These are phyloP conservation scores for Hyposmocoma kahamanoa DNA, from an alignment of 1,140 invertebrate genomes.

Conservation along the genomic window DNA sequence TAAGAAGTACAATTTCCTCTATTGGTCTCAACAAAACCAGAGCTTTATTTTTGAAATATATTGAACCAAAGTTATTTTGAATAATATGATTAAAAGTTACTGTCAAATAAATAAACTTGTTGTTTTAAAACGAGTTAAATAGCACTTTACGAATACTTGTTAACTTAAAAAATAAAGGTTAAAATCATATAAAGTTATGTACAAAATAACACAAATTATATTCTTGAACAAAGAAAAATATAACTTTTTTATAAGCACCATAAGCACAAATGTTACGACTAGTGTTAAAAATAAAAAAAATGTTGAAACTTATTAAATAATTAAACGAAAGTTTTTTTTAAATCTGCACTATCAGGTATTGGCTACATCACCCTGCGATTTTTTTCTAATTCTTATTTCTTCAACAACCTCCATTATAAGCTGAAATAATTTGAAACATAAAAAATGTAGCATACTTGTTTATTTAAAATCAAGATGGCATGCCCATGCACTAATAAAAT, in stretches of 20 bases:
- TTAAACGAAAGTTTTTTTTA: conserved; percentile 2
- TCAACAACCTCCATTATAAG: conserved; percentile 71
- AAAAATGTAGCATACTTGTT: conserved; percentile 13
- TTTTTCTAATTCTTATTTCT: conserved; percentile 70
- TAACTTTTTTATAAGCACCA: conserved; percentile 31
- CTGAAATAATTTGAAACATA: conserved; percentile 57
- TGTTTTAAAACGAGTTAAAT: conserved; percentile 22
- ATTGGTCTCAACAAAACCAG: too few species aligned
- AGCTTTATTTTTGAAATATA: too few species aligned
- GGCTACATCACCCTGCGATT: conserved; percentile 55
- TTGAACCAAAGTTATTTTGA: too few species aligned
- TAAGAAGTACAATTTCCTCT: too few species aligned
- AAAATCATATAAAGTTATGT: conserved; percentile 4
- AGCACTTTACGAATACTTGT: conserved; percentile 18
- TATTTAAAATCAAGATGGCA: conserved; percentile 8
- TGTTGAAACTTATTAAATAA: conserved; percentile 3
- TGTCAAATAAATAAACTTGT: too few species aligned
- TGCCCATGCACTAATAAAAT: conserved; percentile 22
- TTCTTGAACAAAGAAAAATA: conserved; percentile 18
- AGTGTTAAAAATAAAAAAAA: conserved; percentile 18
- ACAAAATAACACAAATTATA: conserved; percentile 12
- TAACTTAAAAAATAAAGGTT: conserved; percentile 20
- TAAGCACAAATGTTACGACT: conserved; percentile 20
- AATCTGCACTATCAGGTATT: too few species aligned
- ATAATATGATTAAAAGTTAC: too few species aligned